Base-by-base conservation (phyloP, 1,140 invertebrate genomes). In the Hylaeus anthracinus region DNA sequence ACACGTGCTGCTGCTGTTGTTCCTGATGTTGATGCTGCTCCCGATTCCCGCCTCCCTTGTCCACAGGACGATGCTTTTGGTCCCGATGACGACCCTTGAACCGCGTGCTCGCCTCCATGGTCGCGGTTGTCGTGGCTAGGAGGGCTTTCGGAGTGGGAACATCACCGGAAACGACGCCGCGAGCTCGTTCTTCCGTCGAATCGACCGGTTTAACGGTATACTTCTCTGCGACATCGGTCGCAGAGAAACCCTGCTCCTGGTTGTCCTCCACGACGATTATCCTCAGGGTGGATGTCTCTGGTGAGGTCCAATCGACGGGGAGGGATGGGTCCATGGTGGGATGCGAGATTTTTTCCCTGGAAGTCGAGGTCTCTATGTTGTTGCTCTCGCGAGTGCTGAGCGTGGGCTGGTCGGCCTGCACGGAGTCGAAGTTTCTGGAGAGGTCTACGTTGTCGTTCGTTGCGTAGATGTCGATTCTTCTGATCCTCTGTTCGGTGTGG, bases 1-100 rank as follows among this genome's bases (percentile, higher is more conserved):
- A 92, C 88, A 91, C 90, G 90, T 93, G 91, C 88, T 91, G 91
- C 77, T 91, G 82, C 58, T 82, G 85, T 37, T 79, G 74, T 39
- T 81, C n/a, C 41, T 80, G 72, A 65, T 66, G 78, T n/a, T 48
- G 79, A 6, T 83, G 76, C 10, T 82, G 70, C 12, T 70, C 45
- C 48, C 51, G 82, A 37, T 67, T 14, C 60, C 60, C 26, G 26
- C 26, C 26, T 26, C 26, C 26, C 26, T 26, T 26, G 26, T 26
- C 26, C 26, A 26, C 26, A 26, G 26, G 26, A 26, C 26, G 53
- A 58, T 77, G 65, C 67, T 71, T 43, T 45, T 61, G 75, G n/a
- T 77, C 45, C 43, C 43, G 43, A 1, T 70, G 66, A 3, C 56
- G 56, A 6, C 14, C 3, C 39, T 63, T 78, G 2, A 65, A 12